phyloP scores from a whole-genome alignment of 1,140 invertebrate genomes.

The Camponotus pennsylvanicus region DNA sequence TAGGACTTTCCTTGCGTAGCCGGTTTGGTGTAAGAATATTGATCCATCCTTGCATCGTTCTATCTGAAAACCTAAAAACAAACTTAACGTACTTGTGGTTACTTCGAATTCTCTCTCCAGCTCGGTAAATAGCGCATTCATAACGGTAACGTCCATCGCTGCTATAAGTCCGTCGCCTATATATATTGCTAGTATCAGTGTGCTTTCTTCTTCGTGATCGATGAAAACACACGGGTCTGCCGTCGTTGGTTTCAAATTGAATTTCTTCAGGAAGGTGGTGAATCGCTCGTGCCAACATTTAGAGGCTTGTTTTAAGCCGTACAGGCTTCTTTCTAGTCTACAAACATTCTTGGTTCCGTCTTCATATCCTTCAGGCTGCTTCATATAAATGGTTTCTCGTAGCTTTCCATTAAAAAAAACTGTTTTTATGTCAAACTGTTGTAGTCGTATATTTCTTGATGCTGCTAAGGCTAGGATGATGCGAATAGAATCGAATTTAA shows the following conservation, averaged over 20 bases:
- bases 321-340: background rate
- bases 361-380: conserved; percentile 5
- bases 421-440: conserved; percentile 26
- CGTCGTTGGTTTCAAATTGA: background rate
- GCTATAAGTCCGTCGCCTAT: conserved; percentile 31
- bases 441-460: background rate
- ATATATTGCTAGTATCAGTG: conserved; percentile 6
- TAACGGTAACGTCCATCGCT: too few relatives aligned
- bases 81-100: background rate
- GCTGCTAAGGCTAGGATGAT: conserved; percentile 43
- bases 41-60: background rate
- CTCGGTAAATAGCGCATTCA: background rate
- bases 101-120: background rate
- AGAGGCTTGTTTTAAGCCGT: conserved; percentile 9
- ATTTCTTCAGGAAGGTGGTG: background rate
- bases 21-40: conserved; percentile 22
- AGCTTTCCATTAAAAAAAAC: conserved; percentile 17
- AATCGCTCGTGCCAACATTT: conserved; percentile 25
- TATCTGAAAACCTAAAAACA: conserved; percentile 41
- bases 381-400: background rate
- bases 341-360: too few relatives aligned
- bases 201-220: background rate
- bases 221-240: conserved; percentile 32
- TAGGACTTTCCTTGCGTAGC: background rate
- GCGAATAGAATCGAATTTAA: conserved; percentile 32